Base-by-base conservation (phyloP, 2,113 vertebrate genomes). In the Hippocampus zosterae region DNA sequence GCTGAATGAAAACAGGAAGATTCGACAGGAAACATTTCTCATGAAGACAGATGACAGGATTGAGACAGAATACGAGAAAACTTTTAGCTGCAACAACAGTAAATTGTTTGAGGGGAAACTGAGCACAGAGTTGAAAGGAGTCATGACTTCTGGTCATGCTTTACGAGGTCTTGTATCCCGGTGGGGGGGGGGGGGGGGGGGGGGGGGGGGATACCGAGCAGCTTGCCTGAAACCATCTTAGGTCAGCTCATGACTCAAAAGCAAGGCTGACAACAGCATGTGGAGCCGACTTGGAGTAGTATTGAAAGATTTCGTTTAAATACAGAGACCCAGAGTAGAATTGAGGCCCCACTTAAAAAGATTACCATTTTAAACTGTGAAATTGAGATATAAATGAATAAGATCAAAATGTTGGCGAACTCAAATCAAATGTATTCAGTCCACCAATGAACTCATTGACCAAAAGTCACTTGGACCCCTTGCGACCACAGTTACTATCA, bases 1-100 rank as follows among this genome's bases (percentile, higher is more conserved):
- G n/a, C 62, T 29, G 12, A 68, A 63, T 29, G 40, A 85, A 82
- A 84, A 88, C 84, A 84, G 81, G 81, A 89, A 89, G 73, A 57
- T 59, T 23, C 5, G 52, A 73, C 73, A 76, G 78, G 82, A 86
- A 84, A 57, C 25, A 5, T 77, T 75, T 81, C 66, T 59, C 63
- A 48, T 11, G 23, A 48, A 11, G 18, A 56, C 44, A 41, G 27
- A 55, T 65, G 59, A 63, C 57, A 59, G 68, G 64, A 84, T 63
- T 65, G 61, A 81, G 65, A 79, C 15, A 40, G 8, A 82, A 71
- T 55, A 61, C 69, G 56, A 13, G 7, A 72, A 59, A 65, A 21
- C 10, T 0, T 50, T 70, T 21, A 66, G 65, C 78, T 87, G 72
- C 75, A 83, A 66, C 71, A 71, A 83, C 33, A 64, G 65, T 40